Evolutionary conservation across 2,888 invertebrate genomes (phyloP).

Genomic region (Notodromas monacha): DNA sequence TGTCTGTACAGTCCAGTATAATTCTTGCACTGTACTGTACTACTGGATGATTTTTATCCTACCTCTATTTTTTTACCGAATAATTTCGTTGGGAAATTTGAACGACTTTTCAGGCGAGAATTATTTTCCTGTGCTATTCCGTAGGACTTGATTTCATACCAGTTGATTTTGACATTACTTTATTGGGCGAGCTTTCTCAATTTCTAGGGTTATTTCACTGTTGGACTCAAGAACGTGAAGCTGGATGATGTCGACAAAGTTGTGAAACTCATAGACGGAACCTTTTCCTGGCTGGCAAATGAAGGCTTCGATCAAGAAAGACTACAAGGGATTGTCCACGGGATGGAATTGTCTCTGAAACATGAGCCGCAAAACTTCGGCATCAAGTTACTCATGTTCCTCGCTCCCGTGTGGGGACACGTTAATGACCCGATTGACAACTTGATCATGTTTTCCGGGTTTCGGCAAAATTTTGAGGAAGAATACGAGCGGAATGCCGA

Average conservation of each 20-base stretch:
- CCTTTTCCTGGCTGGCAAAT: constrained; percentile 31
- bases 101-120: too few species aligned
- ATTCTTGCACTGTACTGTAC: too few species aligned
- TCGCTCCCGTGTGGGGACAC: constrained; percentile 59
- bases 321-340: constrained; percentile 53
- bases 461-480: constrained; percentile 24
- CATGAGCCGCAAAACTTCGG: constrained; percentile 69
- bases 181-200: too few species aligned
- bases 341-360: constrained; percentile 46
- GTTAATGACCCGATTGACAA: constrained; percentile 33
- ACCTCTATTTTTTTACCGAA: too few species aligned
- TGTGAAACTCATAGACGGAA: constrained; percentile 32
- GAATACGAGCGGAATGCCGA: constrained; percentile 44
- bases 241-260: constrained; percentile 36
- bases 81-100: too few species aligned
- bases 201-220: constrained; percentile 43
- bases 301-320: constrained; percentile 50
- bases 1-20: too few species aligned
- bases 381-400: constrained; percentile 34
- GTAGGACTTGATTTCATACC: too few species aligned
- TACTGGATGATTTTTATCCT: too few species aligned
- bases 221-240: constrained; percentile 51
- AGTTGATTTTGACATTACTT: too few species aligned
- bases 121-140: too few species aligned
- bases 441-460: constrained; percentile 28